A percentile compares a stretch with the other conserved stretches of the same genome.
These are phyloP conservation scores for Aspidapion aeneum DNA, from an alignment of 2,888 invertebrate species.

Conservation along the genomic window DNA sequence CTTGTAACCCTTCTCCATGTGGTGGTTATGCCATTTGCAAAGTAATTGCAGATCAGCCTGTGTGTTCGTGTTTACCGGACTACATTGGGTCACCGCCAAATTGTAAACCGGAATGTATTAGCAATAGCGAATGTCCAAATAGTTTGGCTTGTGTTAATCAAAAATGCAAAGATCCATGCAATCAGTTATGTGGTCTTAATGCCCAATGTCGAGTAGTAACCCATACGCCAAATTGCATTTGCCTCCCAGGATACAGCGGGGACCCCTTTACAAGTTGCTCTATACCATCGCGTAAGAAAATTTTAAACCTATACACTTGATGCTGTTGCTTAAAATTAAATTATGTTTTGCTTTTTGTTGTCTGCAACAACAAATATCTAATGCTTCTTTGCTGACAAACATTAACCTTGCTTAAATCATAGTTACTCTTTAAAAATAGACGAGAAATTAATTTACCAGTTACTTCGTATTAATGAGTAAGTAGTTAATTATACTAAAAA, in stretches of 20 bases:
- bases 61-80: constrained; percentile 59
- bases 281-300: constrained; percentile 28
- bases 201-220: constrained; percentile 70
- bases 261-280: constrained; percentile 65
- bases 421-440: too few species aligned
- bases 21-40: constrained; percentile 62
- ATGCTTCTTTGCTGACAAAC: constrained; percentile 11
- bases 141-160: constrained; percentile 69
- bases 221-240: constrained; percentile 67
- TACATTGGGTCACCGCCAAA: constrained; percentile 66
- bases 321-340: too few species aligned
- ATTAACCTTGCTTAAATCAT: too few species aligned
- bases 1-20: constrained; percentile 69
- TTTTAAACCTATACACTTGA: too few species aligned
- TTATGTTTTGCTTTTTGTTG: constrained; percentile 25
- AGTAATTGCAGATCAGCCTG: constrained; percentile 51
- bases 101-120: constrained; percentile 70
- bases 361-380: constrained; percentile 21
- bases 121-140: constrained; percentile 66
- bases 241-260: constrained; percentile 54
- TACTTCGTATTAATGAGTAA: too few species aligned
- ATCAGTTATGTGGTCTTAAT: constrained; percentile 69
- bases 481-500: too few species aligned
- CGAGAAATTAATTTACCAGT: too few species aligned
- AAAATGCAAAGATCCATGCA: constrained; percentile 74